These are phyloP conservation scores for Coregonus suidteri DNA, from an alignment of 2,797 vertebrate species.

Conservation along the genomic window DNA sequence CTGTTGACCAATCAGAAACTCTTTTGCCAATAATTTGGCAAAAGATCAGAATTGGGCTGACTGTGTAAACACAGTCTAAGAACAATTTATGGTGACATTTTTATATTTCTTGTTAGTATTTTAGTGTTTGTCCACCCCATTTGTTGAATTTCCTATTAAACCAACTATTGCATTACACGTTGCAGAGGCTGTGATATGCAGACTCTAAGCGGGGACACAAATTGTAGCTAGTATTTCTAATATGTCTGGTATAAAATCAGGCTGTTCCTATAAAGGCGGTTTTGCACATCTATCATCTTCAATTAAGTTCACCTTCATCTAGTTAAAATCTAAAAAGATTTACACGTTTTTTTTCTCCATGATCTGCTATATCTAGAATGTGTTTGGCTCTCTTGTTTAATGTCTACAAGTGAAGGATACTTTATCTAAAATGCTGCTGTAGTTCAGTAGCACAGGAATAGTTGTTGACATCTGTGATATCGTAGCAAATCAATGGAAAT, in stretches of 20 bases:
- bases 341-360: neutral
- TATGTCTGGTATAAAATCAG: neutral
- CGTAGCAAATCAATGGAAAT: neutral
- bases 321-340: constrained; percentile 3
- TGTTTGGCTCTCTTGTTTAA: neutral
- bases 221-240: neutral
- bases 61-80: neutral
- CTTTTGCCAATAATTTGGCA: neutral
- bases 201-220: neutral
- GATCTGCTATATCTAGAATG: neutral
- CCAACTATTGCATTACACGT: neutral
- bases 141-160: neutral
- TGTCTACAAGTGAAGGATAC: neutral
- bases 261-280: neutral
- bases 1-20: neutral
- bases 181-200: neutral
- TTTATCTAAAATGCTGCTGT: neutral
- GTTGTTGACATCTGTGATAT: neutral
- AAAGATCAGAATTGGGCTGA: neutral
- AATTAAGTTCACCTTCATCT: neutral
- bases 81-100: neutral
- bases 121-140: too few species aligned
- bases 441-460: neutral
- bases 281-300: constrained; percentile 5
- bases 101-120: neutral